Evolutionary conservation across 2,113 vertebrate species (phyloP).

Genomic region (Hyaena hyaena): DNA sequence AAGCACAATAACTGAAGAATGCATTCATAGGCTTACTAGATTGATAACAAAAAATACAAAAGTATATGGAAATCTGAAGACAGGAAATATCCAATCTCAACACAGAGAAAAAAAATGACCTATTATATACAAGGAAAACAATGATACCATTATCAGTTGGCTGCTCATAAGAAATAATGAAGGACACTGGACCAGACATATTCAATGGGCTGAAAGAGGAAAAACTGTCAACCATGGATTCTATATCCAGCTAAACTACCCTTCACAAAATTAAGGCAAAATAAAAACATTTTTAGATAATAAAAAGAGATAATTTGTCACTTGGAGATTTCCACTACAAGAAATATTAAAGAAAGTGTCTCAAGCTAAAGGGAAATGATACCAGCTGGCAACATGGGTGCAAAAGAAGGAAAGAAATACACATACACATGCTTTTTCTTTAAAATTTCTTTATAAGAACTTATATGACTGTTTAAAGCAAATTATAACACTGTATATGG

Average conservation of each 20-base stretch:
- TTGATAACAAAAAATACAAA: not conserved
- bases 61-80: not conserved
- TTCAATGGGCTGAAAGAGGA: not conserved
- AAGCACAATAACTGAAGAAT: not conserved
- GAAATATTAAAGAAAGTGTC: not conserved
- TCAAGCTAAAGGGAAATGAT: not conserved
- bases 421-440: not conserved
- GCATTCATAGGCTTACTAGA: not conserved
- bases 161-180: not conserved
- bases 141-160: not conserved
- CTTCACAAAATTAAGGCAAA: not conserved
- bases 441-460: not conserved
- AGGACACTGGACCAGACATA: not conserved
- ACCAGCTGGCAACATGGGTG: not conserved
- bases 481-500: not conserved
- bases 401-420: not conserved
- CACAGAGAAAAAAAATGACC: not conserved
- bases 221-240: not conserved
- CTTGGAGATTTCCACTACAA: not conserved
- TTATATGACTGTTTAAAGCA: not conserved
- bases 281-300: not conserved
- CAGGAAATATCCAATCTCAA: slow-evolving; percentile 1
- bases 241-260: not conserved
- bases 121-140: not conserved
- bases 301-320: slow-evolving; percentile 2